These are phyloP conservation scores for Chaitophorus viminalis DNA, from an alignment of 2,888 invertebrate species.

Conservation along the genomic window DNA sequence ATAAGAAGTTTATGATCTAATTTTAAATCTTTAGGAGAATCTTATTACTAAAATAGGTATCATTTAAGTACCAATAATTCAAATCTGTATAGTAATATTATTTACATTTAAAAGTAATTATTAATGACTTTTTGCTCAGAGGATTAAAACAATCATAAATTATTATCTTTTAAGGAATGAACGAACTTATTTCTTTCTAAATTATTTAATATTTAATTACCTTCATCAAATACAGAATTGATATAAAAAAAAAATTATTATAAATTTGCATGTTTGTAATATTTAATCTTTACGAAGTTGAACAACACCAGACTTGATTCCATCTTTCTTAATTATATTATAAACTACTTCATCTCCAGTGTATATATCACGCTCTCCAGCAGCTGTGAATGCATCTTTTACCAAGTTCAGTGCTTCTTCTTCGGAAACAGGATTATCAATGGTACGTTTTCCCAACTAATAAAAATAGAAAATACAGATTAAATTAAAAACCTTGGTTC, in stretches of 20 bases:
- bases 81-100: too few species aligned
- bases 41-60: too few species aligned
- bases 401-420: constrained; percentile 87
- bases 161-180: background rate
- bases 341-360: constrained; percentile 93
- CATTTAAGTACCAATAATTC: too few species aligned
- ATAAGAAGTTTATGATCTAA: too few species aligned
- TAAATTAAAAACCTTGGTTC: background rate
- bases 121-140: too few species aligned
- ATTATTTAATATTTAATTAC: constrained; percentile 22
- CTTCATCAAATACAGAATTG: constrained; percentile 30
- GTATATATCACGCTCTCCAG: constrained; percentile 97
- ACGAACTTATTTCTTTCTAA: background rate
- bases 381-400: constrained; percentile 96
- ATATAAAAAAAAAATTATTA: constrained; percentile 27
- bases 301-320: constrained; percentile 78
- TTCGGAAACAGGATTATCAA: constrained; percentile 71
- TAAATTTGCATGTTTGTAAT: constrained; percentile 3
- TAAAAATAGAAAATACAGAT: constrained; percentile 63
- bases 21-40: too few species aligned
- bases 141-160: background rate
- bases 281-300: constrained; percentile 87
- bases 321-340: constrained; percentile 87
- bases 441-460: constrained; percentile 74
- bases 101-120: too few species aligned